Conservation (phyloP, 2,888 invertebrate species). For the Platypus cylindrus region DNA sequence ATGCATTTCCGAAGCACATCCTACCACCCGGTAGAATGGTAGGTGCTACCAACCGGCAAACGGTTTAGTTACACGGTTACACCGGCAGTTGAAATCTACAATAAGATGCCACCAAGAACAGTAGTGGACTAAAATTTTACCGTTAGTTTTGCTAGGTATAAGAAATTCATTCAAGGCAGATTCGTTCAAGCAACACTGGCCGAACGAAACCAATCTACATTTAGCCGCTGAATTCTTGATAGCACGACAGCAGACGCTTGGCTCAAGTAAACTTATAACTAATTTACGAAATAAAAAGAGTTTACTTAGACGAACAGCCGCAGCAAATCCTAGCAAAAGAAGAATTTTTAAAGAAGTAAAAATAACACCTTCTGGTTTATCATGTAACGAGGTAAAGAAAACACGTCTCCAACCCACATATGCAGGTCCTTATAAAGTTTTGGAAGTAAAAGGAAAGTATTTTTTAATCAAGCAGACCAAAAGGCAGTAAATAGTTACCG, state of each 20-base stretch:
- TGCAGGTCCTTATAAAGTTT: too few relatives aligned
- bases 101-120: slow-evolving; percentile 6
- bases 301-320: neutral
- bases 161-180: neutral
- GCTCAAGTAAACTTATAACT: neutral
- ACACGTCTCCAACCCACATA: too few relatives aligned
- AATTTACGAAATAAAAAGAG: neutral
- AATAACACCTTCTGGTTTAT: too few relatives aligned
- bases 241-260: neutral
- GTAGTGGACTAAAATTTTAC: neutral
- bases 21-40: slow-evolving; percentile 30
- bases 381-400: too few relatives aligned
- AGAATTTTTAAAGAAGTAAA: too few relatives aligned
- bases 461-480: too few relatives aligned
- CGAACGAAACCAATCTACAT: neutral
- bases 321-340: neutral
- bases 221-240: neutral
- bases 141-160: neutral
- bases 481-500: too few relatives aligned
- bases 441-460: too few relatives aligned
- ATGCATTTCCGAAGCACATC: slow-evolving; percentile 21
- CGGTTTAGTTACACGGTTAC: slow-evolving; percentile 8
- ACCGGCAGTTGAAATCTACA: slow-evolving; percentile 16
- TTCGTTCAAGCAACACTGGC: neutral
- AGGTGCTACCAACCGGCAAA: slow-evolving; percentile 4